phyloP scores from a whole-genome alignment of 2,797 vertebrate species.

The Eupleurogrammus muticus region DNA sequence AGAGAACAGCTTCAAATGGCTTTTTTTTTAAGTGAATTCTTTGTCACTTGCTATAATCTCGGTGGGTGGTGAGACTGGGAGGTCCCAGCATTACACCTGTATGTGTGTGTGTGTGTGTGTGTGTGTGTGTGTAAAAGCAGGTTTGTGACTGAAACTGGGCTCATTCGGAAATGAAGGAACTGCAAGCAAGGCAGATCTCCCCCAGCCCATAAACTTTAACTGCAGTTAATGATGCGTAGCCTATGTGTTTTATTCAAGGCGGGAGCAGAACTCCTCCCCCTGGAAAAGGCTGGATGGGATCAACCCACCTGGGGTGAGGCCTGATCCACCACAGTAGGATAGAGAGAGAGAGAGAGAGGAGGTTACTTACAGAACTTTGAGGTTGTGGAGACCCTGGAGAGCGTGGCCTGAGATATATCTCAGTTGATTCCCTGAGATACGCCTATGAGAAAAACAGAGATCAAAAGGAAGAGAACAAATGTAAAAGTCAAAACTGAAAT shows the following conservation, averaged over 20 bases:
- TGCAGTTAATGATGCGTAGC: slow-evolving; percentile 74
- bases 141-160: slow-evolving; percentile 50
- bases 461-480: slow-evolving; percentile 34
- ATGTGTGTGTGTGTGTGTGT: slow-evolving; percentile 27
- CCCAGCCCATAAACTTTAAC: slow-evolving; percentile 79
- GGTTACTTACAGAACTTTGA: slow-evolving; percentile 95
- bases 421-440: slow-evolving; percentile 96
- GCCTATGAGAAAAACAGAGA: slow-evolving; percentile 78
- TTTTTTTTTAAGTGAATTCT: slow-evolving; percentile 43
- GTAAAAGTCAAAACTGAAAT: slow-evolving; percentile 43
- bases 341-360: slow-evolving; percentile 18
- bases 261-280: slow-evolving; percentile 48
- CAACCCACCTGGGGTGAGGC: slow-evolving; percentile 52
- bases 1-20: slow-evolving; percentile 52
- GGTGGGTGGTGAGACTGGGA: slow-evolving; percentile 73
- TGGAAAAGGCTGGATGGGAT: slow-evolving; percentile 47
- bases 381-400: slow-evolving; percentile 92
- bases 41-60: slow-evolving; percentile 70
- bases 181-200: slow-evolving; percentile 59
- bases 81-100: slow-evolving; percentile 74
- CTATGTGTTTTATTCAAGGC: slow-evolving; percentile 72
- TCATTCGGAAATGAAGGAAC: slow-evolving; percentile 62
- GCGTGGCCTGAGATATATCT: slow-evolving; percentile 89
- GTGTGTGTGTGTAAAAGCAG: background rate
- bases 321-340: slow-evolving; percentile 33